These are phyloP conservation scores for Pongo pygmaeus DNA, from an alignment of 2,113 vertebrate genomes.

Conservation along the genomic window DNA sequence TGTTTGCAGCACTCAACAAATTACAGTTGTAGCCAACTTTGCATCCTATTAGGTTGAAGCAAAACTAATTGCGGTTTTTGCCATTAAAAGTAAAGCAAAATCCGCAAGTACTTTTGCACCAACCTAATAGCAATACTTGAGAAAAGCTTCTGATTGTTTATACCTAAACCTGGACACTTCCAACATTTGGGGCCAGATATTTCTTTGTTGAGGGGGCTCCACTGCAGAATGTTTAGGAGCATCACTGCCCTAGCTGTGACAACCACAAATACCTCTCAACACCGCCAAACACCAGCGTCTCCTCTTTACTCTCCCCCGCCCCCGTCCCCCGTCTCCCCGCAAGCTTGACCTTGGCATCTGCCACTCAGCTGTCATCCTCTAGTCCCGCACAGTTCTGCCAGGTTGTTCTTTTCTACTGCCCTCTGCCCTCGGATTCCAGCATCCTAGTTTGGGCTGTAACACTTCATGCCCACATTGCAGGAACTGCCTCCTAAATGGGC, in stretches of 20 bases:
- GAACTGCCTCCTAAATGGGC: not conserved
- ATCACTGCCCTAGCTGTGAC: not conserved
- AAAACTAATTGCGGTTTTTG: too few species aligned
- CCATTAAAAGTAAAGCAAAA: too few species aligned
- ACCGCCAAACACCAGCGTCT: accelerated
- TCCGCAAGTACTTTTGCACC: too few species aligned
- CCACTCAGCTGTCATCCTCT: not conserved
- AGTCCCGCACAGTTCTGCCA: not conserved
- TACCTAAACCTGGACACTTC: not conserved
- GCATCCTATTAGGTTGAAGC: not conserved
- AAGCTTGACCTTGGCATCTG: not conserved
- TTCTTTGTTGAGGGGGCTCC: too few species aligned
- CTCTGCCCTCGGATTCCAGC: not conserved
- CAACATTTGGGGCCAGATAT: not conserved
- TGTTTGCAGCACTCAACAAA: too few species aligned
- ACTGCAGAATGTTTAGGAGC: accelerated
- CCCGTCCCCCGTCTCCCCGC: not conserved
- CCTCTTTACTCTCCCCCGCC: accelerated
- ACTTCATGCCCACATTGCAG: not conserved
- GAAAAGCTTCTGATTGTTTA: too few species aligned
- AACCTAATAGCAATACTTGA: not conserved
- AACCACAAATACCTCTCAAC: not conserved
- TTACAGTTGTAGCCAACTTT: too few species aligned
- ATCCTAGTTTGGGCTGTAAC: not conserved
- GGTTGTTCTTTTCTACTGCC: not conserved